These are phyloP conservation scores for Myiagra hebetior DNA, from an alignment of 2,113 vertebrate genomes.

Conservation along the genomic window DNA sequence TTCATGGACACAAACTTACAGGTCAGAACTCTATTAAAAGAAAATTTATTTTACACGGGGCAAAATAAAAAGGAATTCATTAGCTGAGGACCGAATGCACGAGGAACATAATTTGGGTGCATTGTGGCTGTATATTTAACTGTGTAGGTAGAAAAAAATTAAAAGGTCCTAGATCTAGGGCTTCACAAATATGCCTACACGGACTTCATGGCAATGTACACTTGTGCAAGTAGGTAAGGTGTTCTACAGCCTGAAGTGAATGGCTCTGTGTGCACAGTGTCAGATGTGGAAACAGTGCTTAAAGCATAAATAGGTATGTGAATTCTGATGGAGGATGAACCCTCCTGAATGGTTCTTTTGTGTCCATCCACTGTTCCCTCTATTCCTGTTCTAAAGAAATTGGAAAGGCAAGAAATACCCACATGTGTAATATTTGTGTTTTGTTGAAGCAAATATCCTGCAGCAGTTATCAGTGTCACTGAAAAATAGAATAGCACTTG, in stretches of 20 bases:
- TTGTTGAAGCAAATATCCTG: neutral
- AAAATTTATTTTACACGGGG: neutral
- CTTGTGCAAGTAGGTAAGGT: neutral
- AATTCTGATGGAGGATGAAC: neutral
- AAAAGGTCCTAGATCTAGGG: neutral
- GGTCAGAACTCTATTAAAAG: neutral
- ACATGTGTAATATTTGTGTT: fast-evolving
- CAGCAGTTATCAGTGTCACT: neutral
- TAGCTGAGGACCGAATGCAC: neutral
- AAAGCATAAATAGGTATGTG: neutral
- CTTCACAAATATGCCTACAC: neutral
- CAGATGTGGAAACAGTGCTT: neutral
- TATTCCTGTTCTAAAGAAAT: neutral
- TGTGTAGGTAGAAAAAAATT: neutral
- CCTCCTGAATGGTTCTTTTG: neutral
- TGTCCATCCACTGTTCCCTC: neutral
- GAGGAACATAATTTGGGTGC: neutral
- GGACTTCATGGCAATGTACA: neutral
- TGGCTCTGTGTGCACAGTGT: neutral
- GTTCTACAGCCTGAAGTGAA: neutral
- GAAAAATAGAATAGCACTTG: neutral
- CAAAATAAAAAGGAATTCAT: neutral
- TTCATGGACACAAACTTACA: neutral
- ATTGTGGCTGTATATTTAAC: neutral
- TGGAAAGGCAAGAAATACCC: neutral